Evolutionary conservation across 2,113 vertebrate genomes (phyloP).

Genomic region (Pseudopipra pipra): DNA sequence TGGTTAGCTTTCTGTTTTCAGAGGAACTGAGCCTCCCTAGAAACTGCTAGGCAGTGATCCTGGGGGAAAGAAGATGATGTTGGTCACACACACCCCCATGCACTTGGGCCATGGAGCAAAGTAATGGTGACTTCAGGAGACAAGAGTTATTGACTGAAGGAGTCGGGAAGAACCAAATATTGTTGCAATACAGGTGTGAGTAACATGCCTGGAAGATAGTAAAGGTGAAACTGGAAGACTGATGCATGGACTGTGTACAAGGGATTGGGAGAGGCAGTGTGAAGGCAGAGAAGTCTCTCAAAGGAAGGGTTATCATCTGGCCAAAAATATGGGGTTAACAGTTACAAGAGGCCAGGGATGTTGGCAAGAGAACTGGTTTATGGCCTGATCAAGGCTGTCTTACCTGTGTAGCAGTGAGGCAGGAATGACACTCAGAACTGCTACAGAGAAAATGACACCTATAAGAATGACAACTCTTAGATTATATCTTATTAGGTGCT

Average conservation of each 20-base stretch:
- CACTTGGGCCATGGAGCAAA: fast-evolving
- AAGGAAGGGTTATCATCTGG: background rate
- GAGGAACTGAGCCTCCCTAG: background rate
- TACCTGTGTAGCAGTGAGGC: background rate
- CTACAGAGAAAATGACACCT: background rate
- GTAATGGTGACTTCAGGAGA: background rate
- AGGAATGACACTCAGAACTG: background rate
- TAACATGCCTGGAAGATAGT: background rate
- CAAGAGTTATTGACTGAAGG: background rate
- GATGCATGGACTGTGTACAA: background rate
- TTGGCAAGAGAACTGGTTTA: background rate
- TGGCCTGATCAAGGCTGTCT: background rate
- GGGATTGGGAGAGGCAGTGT: background rate
- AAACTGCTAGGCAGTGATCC: background rate
- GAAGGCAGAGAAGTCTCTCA: background rate
- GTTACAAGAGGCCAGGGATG: background rate
- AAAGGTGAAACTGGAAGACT: background rate
- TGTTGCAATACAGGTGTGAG: background rate
- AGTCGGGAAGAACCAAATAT: background rate
- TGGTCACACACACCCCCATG: background rate
- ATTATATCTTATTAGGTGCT: background rate
- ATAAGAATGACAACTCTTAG: background rate
- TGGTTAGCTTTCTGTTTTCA: background rate
- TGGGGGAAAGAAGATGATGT: background rate
- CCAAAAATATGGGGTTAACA: background rate